A percentile compares a stretch with the other conserved stretches of the same genome.
phyloP scores from a whole-genome alignment of 2,888 invertebrate species.

The Agonopterix alstromeriana region DNA sequence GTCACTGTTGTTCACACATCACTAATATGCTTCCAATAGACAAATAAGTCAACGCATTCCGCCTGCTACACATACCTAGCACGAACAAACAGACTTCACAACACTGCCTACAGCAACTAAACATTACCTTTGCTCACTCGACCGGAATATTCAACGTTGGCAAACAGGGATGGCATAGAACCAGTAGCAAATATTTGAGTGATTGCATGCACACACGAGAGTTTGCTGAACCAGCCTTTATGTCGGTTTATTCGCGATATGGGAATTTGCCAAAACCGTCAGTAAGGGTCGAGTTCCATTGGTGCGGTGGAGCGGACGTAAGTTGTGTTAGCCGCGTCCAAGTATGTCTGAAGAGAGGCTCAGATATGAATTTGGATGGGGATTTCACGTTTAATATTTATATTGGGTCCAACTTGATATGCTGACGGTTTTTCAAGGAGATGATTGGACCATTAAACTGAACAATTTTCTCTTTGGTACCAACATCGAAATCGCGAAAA shows the following conservation, averaged over 20 bases:
- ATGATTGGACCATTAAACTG: no score
- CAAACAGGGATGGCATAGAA: slow-evolving; percentile 26
- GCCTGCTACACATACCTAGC: slow-evolving; percentile 13
- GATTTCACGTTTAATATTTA: no score
- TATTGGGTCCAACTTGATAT: no score
- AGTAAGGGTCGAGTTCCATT: no score
- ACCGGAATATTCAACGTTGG: slow-evolving; percentile 25
- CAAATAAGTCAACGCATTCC: not conserved
- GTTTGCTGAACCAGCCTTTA: slow-evolving; percentile 12
- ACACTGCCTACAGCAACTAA: slow-evolving; percentile 22
- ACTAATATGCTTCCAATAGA: not conserved
- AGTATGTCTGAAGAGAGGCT: no score
- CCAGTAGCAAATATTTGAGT: slow-evolving; percentile 48
- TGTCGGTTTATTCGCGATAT: slow-evolving; percentile 7
- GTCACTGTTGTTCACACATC: not conserved
- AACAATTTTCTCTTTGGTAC: no score
- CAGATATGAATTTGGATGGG: no score
- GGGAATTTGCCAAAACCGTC: slow-evolving; percentile 8
- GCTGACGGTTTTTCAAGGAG: no score
- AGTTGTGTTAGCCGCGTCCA: no score
- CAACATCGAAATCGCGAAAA: no score
- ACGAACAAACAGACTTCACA: slow-evolving; percentile 16
- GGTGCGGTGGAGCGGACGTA: no score
- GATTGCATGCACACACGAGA: slow-evolving; percentile 36
- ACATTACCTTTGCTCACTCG: slow-evolving; percentile 43